Base-by-base conservation (phyloP, 2,888 invertebrate genomes). In the Colostygia pectinataria region DNA sequence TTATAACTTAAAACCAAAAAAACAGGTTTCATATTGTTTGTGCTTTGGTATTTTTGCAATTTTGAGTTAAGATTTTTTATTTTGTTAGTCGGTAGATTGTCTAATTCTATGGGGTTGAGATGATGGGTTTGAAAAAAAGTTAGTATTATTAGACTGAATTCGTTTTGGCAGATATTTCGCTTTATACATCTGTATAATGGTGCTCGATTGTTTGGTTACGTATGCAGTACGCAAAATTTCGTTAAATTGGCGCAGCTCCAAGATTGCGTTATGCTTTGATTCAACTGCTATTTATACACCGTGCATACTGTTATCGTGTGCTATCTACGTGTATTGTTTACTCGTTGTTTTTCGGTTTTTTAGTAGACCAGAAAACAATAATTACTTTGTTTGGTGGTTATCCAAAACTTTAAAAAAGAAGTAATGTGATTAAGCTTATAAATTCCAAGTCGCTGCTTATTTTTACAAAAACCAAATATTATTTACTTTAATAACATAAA, bases 281-380 rank as follows among this genome's bases (percentile, higher is more conserved):
- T 77, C 68, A 70, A 71, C 66, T 66, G 64, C 78, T 81, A 81
- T 83, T 83, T 78, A 72, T 77, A 77, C 65, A 64, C 68, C 67
- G 68, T 73, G 70, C 76, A 80, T 77, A 76, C 54, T 77, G 71
- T 73, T 75, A 74, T 75, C 67, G 71, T 72, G 71, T 76, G 71
- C 71, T 77, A 74, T 67, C 65, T 72, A 61, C 61, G 64, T 42
- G 42, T 55, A 61, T 63, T 71, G 68, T 76, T 75, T 72, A 68
- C 70, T 61, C 67, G 52, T 55, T 55, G 55, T 63, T 56, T 50
- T 34, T 20, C 1, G 6, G 9, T 28, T 28, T 34, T 55, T 36
- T 24, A 20, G 23, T 15, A 40, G 14, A 29, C 24, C 36, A 48
- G 31, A 31, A 40, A 25, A 23, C 2, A 41, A 9, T 18, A 34